phyloP scores from a whole-genome alignment of 2,113 vertebrate genomes.

The Thryonomys swinderianus region DNA sequence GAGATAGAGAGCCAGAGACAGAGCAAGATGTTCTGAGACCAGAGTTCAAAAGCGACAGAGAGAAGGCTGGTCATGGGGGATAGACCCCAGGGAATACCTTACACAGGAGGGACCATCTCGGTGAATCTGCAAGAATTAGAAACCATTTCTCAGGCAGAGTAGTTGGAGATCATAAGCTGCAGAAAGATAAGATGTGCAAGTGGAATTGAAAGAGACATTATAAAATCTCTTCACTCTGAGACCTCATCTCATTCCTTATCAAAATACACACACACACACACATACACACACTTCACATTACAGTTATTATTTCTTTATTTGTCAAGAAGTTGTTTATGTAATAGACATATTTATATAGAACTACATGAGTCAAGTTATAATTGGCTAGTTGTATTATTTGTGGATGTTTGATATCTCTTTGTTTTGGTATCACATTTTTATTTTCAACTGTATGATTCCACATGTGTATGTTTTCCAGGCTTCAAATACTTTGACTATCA shows the following conservation, averaged over 20 bases:
- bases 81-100: neutral
- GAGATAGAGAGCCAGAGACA: neutral
- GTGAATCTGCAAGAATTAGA: neutral
- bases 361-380: neutral
- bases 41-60: neutral
- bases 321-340: neutral
- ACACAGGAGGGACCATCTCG: neutral
- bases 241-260: neutral
- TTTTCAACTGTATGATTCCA: neutral
- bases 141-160: neutral
- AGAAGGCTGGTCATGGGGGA: neutral
- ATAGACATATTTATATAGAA: neutral
- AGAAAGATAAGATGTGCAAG: neutral
- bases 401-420: conserved; percentile 9
- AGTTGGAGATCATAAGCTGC: neutral
- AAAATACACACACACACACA: neutral
- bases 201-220: neutral
- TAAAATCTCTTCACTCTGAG: neutral
- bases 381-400: neutral
- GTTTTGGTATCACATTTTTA: conserved; percentile 19
- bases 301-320: neutral
- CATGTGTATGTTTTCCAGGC: neutral
- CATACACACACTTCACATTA: neutral
- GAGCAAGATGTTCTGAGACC: neutral
- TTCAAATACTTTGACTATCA: neutral